Conservation (phyloP, 2,797 vertebrate genomes). For the Alca torda region DNA sequence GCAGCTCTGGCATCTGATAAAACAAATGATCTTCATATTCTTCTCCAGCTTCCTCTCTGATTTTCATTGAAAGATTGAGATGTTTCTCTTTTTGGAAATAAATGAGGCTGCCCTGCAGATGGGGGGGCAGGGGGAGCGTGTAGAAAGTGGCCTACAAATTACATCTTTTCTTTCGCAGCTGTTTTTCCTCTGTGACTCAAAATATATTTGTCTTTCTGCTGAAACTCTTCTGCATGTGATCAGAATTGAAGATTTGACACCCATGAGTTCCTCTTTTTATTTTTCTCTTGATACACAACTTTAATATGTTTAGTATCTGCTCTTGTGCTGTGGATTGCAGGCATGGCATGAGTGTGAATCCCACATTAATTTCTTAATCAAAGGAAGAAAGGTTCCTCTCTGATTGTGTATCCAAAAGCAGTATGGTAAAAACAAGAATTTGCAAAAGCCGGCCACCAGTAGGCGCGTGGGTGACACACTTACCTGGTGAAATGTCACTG, state of each 20-base stretch:
- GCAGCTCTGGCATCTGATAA: conserved; percentile 38
- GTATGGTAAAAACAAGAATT: not conserved
- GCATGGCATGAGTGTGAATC: not conserved
- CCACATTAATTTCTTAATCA: not conserved
- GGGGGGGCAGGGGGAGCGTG: too few relatives aligned
- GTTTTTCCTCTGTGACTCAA: not conserved
- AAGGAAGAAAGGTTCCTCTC: not conserved
- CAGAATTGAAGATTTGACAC: not conserved
- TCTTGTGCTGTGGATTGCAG: not conserved
- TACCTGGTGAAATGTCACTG: not conserved
- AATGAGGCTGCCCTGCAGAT: not conserved
- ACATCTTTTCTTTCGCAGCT: not conserved
- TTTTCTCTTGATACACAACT: not conserved
- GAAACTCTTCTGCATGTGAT: not conserved
- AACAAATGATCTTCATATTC: conserved; percentile 37
- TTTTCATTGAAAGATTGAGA: conserved; percentile 15
- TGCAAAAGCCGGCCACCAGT: not conserved
- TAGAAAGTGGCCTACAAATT: not conserved
- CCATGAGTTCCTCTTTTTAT: not conserved
- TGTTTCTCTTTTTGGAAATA: conserved; percentile 26
- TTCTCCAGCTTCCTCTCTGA: not conserved
- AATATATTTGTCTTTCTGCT: not conserved
- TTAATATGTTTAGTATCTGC: not conserved
- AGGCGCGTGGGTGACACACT: not conserved
- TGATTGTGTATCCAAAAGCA: not conserved